Percentiles rank a stretch among this genome's conserved stretches.
phyloP scores from a whole-genome alignment of 92 coral and sea anemone genomes.

The Palythoa caribaeorum region DNA sequence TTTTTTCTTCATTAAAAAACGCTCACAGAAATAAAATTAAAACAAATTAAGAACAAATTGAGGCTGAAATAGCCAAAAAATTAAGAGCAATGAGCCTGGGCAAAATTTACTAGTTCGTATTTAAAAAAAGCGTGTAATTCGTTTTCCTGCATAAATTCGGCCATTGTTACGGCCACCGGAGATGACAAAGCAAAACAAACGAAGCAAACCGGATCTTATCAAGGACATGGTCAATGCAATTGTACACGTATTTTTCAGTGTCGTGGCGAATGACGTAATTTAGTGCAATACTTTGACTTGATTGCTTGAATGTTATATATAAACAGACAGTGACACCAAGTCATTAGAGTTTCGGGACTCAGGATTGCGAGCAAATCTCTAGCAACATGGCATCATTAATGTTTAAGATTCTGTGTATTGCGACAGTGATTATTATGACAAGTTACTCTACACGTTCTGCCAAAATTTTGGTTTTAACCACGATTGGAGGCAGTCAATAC shows the following conservation, averaged over 20 bases:
- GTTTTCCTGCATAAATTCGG: not conserved
- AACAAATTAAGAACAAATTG: too few relatives aligned
- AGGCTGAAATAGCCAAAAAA: too few relatives aligned
- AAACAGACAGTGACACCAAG: not conserved
- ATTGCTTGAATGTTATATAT: not conserved
- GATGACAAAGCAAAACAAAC: not conserved
- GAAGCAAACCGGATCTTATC: too few relatives aligned
- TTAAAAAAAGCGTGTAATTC: too few relatives aligned
- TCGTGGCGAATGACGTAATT: not conserved
- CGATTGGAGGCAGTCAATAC: slow-evolving; percentile 32
- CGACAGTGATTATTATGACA: not conserved
- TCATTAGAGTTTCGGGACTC: too few relatives aligned
- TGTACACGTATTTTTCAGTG: too few relatives aligned
- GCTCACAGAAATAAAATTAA: too few relatives aligned
- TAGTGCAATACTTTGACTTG: not conserved
- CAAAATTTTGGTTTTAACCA: slow-evolving; percentile 8
- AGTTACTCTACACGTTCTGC: not conserved
- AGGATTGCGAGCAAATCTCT: too few relatives aligned
- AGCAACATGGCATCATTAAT: slow-evolving; percentile 3
- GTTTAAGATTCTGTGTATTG: not conserved
- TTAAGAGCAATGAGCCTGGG: too few relatives aligned
- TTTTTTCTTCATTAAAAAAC: too few relatives aligned
- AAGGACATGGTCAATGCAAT: too few relatives aligned
- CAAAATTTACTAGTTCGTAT: too few relatives aligned
- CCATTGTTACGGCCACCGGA: not conserved